A percentile compares a stretch with the other conserved stretches of the same genome.
Conservation (phyloP, 2,888 invertebrate genomes). For the Xanthostigma xanthostigma region DNA sequence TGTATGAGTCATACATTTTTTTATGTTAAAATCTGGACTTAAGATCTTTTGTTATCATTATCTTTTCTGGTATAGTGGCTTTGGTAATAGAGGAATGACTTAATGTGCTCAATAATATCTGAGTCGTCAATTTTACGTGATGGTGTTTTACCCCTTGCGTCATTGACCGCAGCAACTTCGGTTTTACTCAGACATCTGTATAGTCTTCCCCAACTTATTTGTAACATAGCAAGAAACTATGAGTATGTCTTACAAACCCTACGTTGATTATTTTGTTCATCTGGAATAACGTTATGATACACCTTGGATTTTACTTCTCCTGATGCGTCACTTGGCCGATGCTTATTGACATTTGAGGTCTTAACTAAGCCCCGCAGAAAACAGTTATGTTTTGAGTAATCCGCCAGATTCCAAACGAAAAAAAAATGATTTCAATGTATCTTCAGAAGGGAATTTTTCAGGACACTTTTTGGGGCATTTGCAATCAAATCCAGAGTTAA, state of each 20-base stretch:
- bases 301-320: conserved; percentile 1
- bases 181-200: not conserved
- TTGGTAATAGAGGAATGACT: not conserved
- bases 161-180: too few relatives aligned
- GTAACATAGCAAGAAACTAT: conserved; percentile 1
- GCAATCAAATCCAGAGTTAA: too few relatives aligned
- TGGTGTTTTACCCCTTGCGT: not conserved
- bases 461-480: not conserved
- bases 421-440: conserved; percentile 1
- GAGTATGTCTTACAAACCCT: conserved; percentile 3
- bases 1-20: too few relatives aligned
- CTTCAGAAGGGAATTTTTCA: not conserved
- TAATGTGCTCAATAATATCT: not conserved
- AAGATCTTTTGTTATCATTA: not conserved
- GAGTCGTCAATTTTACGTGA: conserved; percentile 1
- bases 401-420: conserved; percentile 1
- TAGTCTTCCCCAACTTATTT: conserved; percentile 1
- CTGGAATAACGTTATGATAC: too few relatives aligned
- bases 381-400: conserved; percentile 2
- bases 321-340: too few relatives aligned
- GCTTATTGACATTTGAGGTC: not conserved
- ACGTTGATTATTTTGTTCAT: conserved; percentile 1
- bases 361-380: conserved; percentile 1
- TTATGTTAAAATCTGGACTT: too few relatives aligned
- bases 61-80: not conserved